Evolutionary conservation across 2,113 vertebrate species (phyloP).

Genomic region (Halcyon senegalensis): DNA sequence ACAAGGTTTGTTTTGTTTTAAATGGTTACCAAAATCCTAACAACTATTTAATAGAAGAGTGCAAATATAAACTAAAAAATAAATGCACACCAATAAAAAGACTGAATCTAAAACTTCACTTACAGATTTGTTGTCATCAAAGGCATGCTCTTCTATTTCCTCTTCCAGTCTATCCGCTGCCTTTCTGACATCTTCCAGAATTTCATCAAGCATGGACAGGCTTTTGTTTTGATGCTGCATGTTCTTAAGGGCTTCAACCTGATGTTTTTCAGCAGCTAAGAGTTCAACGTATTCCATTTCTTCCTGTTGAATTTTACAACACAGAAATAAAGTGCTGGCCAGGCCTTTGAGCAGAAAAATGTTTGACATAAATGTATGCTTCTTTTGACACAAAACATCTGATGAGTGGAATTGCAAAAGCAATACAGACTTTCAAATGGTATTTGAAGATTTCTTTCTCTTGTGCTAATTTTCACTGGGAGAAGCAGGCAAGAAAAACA

Average conservation of each 20-base stretch:
- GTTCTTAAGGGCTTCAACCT: constrained; percentile 89
- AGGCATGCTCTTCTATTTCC: constrained; percentile 94
- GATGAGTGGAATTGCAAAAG: neutral
- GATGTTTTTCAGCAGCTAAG: constrained; percentile 94
- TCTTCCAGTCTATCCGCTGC: constrained; percentile 95
- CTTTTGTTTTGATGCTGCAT: constrained; percentile 90
- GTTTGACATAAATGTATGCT: neutral
- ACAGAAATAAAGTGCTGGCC: neutral
- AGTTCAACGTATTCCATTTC: constrained; percentile 95
- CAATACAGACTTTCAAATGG: neutral
- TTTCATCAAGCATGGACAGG: constrained; percentile 92
- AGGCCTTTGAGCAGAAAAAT: neutral
- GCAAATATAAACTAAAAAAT: neutral
- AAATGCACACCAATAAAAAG: neutral
- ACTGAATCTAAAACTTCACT: neutral
- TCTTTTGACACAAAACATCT: neutral
- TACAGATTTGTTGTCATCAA: constrained; percentile 95
- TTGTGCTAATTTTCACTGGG: neutral
- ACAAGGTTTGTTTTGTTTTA: neutral
- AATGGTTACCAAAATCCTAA: neutral
- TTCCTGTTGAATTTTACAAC: constrained; percentile 79
- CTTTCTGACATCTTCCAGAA: constrained; percentile 92
- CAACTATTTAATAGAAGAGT: neutral
- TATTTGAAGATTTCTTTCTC: neutral
- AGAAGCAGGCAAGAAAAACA: neutral